A percentile compares a stretch with the other conserved stretches of the same genome.
Evolutionary conservation across 2,888 invertebrate species (phyloP).

Genomic region (Argyra leucocephala): DNA sequence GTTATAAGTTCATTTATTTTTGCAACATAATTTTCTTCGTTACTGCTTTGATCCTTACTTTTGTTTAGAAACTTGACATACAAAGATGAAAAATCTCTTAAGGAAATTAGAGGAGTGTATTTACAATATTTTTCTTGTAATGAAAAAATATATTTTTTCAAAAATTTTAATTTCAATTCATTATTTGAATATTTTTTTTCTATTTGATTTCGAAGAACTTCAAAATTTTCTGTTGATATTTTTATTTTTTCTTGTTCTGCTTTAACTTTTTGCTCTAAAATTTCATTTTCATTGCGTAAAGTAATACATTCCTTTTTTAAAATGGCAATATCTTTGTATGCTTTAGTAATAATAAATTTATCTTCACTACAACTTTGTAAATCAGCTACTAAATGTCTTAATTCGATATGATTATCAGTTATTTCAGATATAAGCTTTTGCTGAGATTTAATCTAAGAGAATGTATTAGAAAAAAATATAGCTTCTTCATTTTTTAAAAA

Average conservation of each 20-base stretch:
- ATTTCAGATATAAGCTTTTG: constrained; percentile 39
- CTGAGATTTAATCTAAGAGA: constrained; percentile 34
- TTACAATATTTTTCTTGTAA: constrained; percentile 40
- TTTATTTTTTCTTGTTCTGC: constrained; percentile 22
- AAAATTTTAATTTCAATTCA: constrained; percentile 36
- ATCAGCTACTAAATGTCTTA: constrained; percentile 42
- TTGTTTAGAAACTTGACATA: constrained; percentile 31
- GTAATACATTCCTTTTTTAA: constrained; percentile 31
- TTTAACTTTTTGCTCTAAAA: constrained; percentile 25
- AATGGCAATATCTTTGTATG: constrained; percentile 36
- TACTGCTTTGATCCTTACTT: constrained; percentile 18
- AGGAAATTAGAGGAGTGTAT: constrained; percentile 40
- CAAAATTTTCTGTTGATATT: not conserved
- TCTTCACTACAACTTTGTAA: constrained; percentile 39
- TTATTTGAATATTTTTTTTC: constrained; percentile 31
- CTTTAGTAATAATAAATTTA: constrained; percentile 38
- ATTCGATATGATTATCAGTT: constrained; percentile 40
- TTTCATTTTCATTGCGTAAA: constrained; percentile 26
- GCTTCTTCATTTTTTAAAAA: not conserved
- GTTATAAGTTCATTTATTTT: constrained; percentile 24
- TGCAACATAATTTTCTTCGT: not conserved
- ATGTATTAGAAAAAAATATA: not conserved
- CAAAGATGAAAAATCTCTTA: constrained; percentile 38
- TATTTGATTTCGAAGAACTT: constrained; percentile 25
- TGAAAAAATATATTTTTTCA: constrained; percentile 33